Percentiles rank a stretch among this genome's conserved stretches.
phyloP scores from a whole-genome alignment of 1,140 invertebrate genomes.

The Zaprionus africanus region DNA sequence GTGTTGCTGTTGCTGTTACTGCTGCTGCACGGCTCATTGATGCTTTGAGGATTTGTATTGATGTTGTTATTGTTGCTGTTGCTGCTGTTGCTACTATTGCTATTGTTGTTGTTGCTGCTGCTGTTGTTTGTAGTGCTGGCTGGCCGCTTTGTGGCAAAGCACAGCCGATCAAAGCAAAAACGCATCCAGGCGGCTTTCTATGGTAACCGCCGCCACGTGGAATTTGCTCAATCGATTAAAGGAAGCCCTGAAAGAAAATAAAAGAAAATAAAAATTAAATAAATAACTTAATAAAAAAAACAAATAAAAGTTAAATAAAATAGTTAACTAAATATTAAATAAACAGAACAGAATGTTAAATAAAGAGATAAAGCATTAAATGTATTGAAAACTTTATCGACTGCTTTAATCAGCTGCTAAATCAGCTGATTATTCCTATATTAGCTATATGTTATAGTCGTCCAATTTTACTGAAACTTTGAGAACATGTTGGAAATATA shows the following conservation, averaged over 20 bases:
- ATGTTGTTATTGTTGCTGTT: background rate
- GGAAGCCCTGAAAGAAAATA: conserved; percentile 52
- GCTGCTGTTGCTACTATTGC: conserved; percentile 8
- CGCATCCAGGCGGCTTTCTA: conserved; percentile 90
- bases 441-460: too few relatives aligned
- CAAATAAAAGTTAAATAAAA: background rate
- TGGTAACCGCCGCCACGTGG: conserved; percentile 68
- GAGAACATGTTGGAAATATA: too few relatives aligned
- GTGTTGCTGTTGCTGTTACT: conserved; percentile 15
- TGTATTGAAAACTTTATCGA: background rate
- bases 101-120: conserved; percentile 16
- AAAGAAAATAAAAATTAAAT: conserved; percentile 14
- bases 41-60: conserved; percentile 5
- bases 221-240: conserved; percentile 42
- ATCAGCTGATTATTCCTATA: too few relatives aligned
- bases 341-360: background rate
- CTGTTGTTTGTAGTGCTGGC: conserved; percentile 85
- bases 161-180: conserved; percentile 93
- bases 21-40: conserved; percentile 15
- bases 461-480: too few relatives aligned
- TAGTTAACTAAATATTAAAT: background rate
- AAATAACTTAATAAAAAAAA: conserved; percentile 10
- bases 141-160: conserved; percentile 93
- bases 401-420: too few relatives aligned
- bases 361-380: background rate